These are phyloP conservation scores for Calonectris borealis DNA, from an alignment of 2,113 vertebrate species.

Conservation along the genomic window DNA sequence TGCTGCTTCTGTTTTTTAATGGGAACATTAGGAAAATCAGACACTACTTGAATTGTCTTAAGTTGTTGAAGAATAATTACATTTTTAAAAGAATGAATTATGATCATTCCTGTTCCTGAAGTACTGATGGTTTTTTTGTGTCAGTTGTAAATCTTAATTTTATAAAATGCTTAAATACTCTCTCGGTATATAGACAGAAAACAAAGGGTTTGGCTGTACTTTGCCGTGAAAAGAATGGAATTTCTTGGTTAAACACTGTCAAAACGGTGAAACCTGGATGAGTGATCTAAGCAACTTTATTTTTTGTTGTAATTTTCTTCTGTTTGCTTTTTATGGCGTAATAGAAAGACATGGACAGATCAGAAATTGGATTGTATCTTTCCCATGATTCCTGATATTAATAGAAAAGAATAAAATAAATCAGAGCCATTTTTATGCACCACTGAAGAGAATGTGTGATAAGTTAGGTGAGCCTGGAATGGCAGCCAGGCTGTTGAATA, in stretches of 20 bases:
- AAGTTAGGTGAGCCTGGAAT: neutral
- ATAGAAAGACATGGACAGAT: neutral
- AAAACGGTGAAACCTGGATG: neutral
- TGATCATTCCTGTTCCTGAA: neutral
- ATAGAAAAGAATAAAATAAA: neutral
- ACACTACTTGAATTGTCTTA: neutral
- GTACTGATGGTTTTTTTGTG: neutral
- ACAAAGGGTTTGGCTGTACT: neutral
- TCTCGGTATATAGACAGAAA: neutral
- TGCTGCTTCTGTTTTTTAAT: neutral
- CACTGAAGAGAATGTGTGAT: neutral
- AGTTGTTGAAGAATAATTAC: neutral
- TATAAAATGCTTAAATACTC: neutral
- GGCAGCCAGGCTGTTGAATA: neutral
- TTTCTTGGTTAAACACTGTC: neutral
- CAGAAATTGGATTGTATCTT: neutral
- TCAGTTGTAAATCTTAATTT: neutral
- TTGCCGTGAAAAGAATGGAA: neutral
- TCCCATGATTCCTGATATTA: neutral
- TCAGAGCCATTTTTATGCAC: rapidly evolving
- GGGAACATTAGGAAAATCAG: neutral
- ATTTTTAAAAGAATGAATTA: neutral
- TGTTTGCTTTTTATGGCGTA: neutral
- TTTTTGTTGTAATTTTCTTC: neutral
- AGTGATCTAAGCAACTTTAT: neutral